Conservation (phyloP, 2,797 vertebrate genomes). For the Bucorvus abyssinicus region DNA sequence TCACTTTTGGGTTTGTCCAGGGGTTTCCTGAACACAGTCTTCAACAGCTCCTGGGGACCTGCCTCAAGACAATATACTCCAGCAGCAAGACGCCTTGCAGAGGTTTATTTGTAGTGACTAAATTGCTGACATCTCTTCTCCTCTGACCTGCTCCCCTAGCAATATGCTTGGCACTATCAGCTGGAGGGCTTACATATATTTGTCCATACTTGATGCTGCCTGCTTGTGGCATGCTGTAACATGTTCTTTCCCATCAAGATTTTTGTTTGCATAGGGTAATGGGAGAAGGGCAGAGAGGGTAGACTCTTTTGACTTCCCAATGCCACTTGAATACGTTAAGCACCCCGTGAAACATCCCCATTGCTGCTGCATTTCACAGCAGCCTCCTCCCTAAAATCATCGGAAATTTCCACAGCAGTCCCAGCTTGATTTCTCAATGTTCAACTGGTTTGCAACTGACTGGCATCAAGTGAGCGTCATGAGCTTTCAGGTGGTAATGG, state of each 20-base stretch:
- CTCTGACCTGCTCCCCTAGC: background rate
- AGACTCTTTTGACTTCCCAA: background rate
- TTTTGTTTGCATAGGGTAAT: background rate
- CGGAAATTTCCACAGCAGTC: slow-evolving; percentile 26
- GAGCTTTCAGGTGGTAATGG: background rate
- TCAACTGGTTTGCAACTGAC: background rate
- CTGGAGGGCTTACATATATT: background rate
- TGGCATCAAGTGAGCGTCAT: background rate
- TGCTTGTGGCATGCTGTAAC: background rate
- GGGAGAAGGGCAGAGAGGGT: background rate
- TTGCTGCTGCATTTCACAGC: background rate
- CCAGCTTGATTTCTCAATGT: slow-evolving; percentile 18
- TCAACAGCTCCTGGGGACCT: background rate
- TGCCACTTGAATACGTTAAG: background rate
- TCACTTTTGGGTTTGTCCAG: background rate
- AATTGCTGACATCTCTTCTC: background rate
- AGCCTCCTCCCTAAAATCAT: slow-evolving; percentile 14
- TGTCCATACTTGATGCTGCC: background rate
- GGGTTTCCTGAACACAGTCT: background rate
- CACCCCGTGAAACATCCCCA: background rate
- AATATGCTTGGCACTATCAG: background rate
- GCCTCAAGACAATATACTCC: background rate
- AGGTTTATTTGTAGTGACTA: background rate
- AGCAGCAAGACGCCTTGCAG: background rate
- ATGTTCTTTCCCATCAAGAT: background rate